Percentiles rank a stretch among this genome's conserved stretches.
phyloP scores from a whole-genome alignment of 92 coral and sea anemone species.

The Epizoanthus illoricatus region DNA sequence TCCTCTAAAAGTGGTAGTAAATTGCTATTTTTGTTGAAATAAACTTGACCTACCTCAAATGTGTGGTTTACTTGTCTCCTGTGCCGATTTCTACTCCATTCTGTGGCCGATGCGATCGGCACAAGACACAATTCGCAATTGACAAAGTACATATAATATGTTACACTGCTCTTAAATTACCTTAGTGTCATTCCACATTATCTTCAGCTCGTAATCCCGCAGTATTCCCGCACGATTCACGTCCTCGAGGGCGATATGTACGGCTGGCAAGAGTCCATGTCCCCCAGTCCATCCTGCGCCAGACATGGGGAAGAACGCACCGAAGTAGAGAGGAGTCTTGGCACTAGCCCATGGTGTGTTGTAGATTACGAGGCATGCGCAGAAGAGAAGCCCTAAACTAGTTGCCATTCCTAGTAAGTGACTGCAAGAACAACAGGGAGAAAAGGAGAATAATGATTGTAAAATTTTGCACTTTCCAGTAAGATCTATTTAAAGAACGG shows the following conservation, averaged over 20 bases:
- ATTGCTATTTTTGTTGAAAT: too few species aligned
- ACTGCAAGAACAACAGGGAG: not conserved
- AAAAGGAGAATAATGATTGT: not conserved
- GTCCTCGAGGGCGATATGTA: slow-evolving; percentile 74
- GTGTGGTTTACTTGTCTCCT: too few species aligned
- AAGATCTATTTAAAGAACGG: too few species aligned
- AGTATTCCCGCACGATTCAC: slow-evolving; percentile 66
- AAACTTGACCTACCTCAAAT: too few species aligned
- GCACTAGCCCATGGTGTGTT: slow-evolving; percentile 18
- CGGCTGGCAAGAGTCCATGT: slow-evolving; percentile 76
- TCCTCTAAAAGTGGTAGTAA: too few species aligned
- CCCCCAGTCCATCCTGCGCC: slow-evolving; percentile 85
- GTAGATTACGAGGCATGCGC: slow-evolving; percentile 21
- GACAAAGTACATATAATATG: too few species aligned
- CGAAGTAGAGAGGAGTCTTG: slow-evolving; percentile 73
- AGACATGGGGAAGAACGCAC: slow-evolving; percentile 81
- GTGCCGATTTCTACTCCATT: too few species aligned
- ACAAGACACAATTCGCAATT: too few species aligned
- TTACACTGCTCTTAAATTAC: not conserved
- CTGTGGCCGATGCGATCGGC: too few species aligned
- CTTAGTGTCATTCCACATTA: slow-evolving; percentile 83
- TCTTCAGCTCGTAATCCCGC: slow-evolving; percentile 61
- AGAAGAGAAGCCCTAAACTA: not conserved
- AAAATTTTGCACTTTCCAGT: not conserved
- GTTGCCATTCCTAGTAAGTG: not conserved